Percentiles rank a stretch among this genome's conserved stretches.
Evolutionary conservation across 1,140 invertebrate genomes (phyloP).

Genomic region (Drosophila neocordata): DNA sequence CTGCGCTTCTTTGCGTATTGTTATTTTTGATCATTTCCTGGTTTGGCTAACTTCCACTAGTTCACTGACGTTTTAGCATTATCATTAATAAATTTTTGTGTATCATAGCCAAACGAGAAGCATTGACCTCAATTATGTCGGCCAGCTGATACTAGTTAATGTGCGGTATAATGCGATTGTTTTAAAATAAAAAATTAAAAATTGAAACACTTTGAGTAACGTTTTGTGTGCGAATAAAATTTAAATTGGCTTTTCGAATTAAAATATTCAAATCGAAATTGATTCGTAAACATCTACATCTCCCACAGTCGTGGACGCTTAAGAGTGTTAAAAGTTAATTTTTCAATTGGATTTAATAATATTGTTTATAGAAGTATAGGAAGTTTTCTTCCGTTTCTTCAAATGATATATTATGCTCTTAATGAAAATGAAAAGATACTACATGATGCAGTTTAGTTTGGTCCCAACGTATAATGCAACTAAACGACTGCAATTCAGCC

Average conservation of each 20-base stretch:
- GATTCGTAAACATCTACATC: no score
- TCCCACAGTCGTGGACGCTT: no score
- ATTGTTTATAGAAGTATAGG: no score
- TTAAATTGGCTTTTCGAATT: conserved; percentile 12
- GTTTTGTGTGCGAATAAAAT: conserved; percentile 33
- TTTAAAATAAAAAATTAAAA: conserved; percentile 32
- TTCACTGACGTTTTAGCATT: conserved; percentile 54
- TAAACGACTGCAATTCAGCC: no score
- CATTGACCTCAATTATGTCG: conserved; percentile 67
- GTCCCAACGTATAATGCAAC: no score
- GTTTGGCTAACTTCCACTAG: conserved; percentile 39
- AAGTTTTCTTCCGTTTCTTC: no score
- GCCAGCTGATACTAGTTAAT: conserved; percentile 21
- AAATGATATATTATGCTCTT: no score
- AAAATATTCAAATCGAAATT: background rate
- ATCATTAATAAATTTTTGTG: conserved; percentile 61
- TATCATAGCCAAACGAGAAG: conserved; percentile 48
- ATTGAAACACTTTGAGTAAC: conserved; percentile 24
- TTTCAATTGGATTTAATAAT: no score
- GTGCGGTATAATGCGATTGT: conserved; percentile 21
- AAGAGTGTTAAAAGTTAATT: no score
- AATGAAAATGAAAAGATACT: no score
- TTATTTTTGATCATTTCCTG: conserved; percentile 68
- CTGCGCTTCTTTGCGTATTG: conserved; percentile 60
- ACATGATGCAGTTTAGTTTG: no score